A percentile compares a stretch with the other conserved stretches of the same genome.
phyloP scores from a whole-genome alignment of 2,113 vertebrate species.

The Heteronetta atricapilla region DNA sequence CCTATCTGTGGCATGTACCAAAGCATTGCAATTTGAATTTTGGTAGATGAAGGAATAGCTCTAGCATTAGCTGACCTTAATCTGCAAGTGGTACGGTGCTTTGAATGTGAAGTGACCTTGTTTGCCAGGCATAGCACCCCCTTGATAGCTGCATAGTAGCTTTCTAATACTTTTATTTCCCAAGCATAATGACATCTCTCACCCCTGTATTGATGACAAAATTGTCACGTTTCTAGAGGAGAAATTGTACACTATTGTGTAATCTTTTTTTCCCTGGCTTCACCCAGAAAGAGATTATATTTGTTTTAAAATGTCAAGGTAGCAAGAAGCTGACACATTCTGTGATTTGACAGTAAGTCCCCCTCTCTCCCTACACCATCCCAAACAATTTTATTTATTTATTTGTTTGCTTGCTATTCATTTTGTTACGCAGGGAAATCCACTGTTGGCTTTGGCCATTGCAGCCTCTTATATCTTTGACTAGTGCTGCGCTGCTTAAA shows the following conservation, averaged over 20 bases:
- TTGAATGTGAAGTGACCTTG: neutral
- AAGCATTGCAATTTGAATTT: neutral
- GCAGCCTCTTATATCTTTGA: slow-evolving; percentile 47
- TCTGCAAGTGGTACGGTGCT: neutral
- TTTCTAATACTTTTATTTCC: slow-evolving; percentile 3
- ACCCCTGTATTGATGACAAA: neutral
- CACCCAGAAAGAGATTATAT: neutral
- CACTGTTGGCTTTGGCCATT: slow-evolving; percentile 45
- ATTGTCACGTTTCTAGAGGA: neutral
- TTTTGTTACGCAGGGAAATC: slow-evolving; percentile 32
- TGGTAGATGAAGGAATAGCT: neutral
- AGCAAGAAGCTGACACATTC: slow-evolving; percentile 11
- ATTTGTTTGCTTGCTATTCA: neutral
- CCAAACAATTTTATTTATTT: neutral
- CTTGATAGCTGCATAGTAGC: neutral
- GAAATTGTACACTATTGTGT: neutral
- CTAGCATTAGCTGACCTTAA: neutral
- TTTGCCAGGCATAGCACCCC: fast-evolving
- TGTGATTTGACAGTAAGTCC: neutral
- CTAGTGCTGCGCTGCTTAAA: slow-evolving; percentile 43
- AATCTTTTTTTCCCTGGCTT: slow-evolving; percentile 3
- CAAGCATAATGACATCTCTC: neutral
- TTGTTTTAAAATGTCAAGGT: neutral
- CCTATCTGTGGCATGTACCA: neutral
- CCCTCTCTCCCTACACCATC: neutral